A percentile compares a stretch with the other conserved stretches of the same genome.
phyloP scores from a whole-genome alignment of 2,113 vertebrate species.

The Poicephalus meyeri region DNA sequence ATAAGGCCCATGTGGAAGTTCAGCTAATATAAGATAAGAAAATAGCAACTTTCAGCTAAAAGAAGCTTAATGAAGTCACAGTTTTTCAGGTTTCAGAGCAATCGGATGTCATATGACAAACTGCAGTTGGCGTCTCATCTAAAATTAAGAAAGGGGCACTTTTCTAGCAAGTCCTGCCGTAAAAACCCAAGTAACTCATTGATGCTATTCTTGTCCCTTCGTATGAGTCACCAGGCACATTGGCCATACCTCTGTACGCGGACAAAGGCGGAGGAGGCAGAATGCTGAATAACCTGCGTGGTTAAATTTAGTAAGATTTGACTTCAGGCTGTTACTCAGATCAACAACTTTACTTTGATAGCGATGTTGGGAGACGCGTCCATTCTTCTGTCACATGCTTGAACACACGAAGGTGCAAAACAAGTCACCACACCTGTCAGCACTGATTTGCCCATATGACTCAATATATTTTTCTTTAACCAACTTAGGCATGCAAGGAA shows the following conservation, averaged over 20 bases:
- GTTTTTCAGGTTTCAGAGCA: background rate
- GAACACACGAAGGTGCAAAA: background rate
- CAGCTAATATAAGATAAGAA: background rate
- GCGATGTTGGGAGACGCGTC: background rate
- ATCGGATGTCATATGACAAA: background rate
- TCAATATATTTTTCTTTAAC: background rate
- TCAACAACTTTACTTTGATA: background rate
- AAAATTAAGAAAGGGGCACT: background rate
- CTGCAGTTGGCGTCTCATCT: background rate
- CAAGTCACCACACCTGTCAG: background rate
- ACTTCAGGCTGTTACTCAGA: background rate
- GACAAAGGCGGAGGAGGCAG: background rate
- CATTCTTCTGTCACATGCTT: background rate
- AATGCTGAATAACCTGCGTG: background rate
- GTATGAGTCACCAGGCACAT: constrained; percentile 29
- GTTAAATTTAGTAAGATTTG: constrained; percentile 15
- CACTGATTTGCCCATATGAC: background rate
- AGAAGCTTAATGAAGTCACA: constrained; percentile 6
- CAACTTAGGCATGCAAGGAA: background rate
- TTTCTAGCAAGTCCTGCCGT: constrained; percentile 2
- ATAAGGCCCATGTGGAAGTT: background rate
- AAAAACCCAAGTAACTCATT: background rate
- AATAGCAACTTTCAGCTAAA: constrained; percentile 16
- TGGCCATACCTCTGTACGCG: background rate
- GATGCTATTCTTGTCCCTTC: constrained; percentile 14